These are phyloP conservation scores for Semotilus atromaculatus DNA, from an alignment of 2,797 vertebrate species.

Conservation along the genomic window DNA sequence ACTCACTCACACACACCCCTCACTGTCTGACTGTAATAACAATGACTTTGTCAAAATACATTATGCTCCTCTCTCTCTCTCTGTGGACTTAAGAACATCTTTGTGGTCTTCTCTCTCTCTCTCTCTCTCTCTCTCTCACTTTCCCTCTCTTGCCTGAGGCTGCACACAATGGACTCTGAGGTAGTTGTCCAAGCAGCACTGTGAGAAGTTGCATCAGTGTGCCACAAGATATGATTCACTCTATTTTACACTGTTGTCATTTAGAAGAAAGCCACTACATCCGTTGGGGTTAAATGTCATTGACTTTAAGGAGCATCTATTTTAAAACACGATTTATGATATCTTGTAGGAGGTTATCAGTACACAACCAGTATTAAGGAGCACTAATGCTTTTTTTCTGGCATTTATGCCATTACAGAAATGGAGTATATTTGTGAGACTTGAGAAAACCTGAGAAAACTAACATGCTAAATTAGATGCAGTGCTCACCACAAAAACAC, in stretches of 20 bases:
- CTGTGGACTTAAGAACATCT: constrained; percentile 25
- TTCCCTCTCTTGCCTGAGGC: background rate
- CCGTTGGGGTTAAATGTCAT: constrained; percentile 4
- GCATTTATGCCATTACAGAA: background rate
- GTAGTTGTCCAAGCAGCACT: constrained; percentile 44
- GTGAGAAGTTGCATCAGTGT: constrained; percentile 52
- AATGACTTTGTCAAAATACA: constrained; percentile 18
- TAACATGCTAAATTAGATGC: background rate
- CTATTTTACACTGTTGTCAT: constrained; percentile 38
- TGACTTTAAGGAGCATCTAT: constrained; percentile 15
- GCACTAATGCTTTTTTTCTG: background rate
- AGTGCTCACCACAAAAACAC: background rate
- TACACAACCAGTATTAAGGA: background rate
- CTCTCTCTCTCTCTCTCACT: constrained; percentile 2
- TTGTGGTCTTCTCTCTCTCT: background rate
- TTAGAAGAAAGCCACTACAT: constrained; percentile 40
- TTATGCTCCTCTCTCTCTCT: background rate
- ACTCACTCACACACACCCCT: constrained; percentile 28
- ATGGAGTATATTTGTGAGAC: background rate
- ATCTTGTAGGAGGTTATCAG: background rate
- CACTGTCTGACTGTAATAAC: constrained; percentile 9
- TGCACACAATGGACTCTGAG: constrained; percentile 38
- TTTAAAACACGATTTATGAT: background rate
- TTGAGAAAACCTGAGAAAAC: background rate
- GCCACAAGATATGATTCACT: constrained; percentile 50